Conservation (phyloP, 2,888 invertebrate genomes). For the Stegana nigrithorax region DNA sequence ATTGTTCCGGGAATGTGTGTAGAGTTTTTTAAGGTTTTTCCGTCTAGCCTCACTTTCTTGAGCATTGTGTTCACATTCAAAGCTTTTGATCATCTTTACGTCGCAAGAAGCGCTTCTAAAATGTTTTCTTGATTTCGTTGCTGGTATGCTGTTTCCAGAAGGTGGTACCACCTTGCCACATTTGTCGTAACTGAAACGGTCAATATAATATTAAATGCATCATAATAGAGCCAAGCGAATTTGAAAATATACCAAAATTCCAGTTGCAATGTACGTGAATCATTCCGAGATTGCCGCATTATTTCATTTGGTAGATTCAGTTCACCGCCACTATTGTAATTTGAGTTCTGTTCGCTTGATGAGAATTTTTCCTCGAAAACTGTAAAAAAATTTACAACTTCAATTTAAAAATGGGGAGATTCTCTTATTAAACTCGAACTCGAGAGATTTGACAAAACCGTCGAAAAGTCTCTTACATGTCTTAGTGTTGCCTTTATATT, state of each 20-base stretch:
- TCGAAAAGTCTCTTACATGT: too few species aligned
- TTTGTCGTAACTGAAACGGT: slow-evolving; percentile 64
- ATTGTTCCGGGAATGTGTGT: slow-evolving; percentile 68
- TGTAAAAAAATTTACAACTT: too few species aligned
- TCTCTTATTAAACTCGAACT: too few species aligned
- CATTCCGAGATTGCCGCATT: slow-evolving; percentile 71
- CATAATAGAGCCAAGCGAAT: not conserved
- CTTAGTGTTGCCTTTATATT: too few species aligned
- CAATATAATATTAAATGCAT: not conserved
- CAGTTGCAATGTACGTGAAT: slow-evolving; percentile 75
- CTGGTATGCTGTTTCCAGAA: slow-evolving; percentile 46
- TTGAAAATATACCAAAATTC: slow-evolving; percentile 70
- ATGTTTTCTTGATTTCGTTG: slow-evolving; percentile 67
- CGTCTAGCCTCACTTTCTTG: slow-evolving; percentile 47
- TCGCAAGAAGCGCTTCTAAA: slow-evolving; percentile 69
- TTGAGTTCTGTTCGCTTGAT: slow-evolving; percentile 68
- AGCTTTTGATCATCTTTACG: slow-evolving; percentile 68
- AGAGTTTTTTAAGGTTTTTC: slow-evolving; percentile 64
- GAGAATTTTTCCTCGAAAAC: slow-evolving; percentile 80
- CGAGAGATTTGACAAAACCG: too few species aligned
- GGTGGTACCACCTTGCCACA: slow-evolving; percentile 52
- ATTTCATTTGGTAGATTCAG: slow-evolving; percentile 62
- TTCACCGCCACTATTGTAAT: slow-evolving; percentile 50
- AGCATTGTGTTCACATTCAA: slow-evolving; percentile 63
- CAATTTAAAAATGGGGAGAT: too few species aligned